Conservation (phyloP, 2,888 invertebrate genomes). For the Frankliniella intonsa region DNA sequence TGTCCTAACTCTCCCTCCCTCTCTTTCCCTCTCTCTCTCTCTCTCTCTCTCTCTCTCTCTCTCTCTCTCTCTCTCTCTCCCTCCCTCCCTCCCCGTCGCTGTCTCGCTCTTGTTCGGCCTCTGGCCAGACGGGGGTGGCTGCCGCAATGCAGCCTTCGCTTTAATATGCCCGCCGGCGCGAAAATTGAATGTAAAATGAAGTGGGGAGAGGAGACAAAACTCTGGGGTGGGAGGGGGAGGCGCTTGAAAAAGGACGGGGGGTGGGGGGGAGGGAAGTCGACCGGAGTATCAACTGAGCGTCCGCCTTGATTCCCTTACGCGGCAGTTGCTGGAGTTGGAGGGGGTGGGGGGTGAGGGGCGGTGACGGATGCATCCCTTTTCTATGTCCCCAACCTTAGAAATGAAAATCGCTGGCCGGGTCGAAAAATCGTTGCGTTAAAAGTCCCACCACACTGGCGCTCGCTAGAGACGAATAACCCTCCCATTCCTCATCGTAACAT, state of each 20-base stretch:
- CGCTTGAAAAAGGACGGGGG: neutral
- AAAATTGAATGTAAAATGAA: neutral
- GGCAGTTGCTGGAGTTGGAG: no score
- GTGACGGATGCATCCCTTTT: no score
- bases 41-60: neutral
- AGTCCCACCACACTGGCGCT: no score
- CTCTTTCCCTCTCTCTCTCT: neutral
- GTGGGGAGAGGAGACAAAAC: neutral
- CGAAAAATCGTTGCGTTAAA: neutral
- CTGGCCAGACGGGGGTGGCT: neutral
- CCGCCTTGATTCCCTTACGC: no score
- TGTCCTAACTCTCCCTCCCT: neutral
- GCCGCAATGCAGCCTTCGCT: neutral
- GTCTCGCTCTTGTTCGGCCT: neutral
- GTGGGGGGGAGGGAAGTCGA: neutral
- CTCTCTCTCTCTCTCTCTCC: neutral
- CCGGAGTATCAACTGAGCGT: no score
- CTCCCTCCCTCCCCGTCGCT: neutral
- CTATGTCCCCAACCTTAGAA: neutral
- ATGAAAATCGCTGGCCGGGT: neutral
- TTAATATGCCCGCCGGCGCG: neutral
- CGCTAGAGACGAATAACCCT: no score
- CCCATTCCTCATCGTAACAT: neutral
- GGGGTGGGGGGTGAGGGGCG: neutral
- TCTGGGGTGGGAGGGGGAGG: neutral